These are phyloP conservation scores for Paracyclopina nana DNA, from an alignment of 1,140 invertebrate genomes.

Conservation along the genomic window DNA sequence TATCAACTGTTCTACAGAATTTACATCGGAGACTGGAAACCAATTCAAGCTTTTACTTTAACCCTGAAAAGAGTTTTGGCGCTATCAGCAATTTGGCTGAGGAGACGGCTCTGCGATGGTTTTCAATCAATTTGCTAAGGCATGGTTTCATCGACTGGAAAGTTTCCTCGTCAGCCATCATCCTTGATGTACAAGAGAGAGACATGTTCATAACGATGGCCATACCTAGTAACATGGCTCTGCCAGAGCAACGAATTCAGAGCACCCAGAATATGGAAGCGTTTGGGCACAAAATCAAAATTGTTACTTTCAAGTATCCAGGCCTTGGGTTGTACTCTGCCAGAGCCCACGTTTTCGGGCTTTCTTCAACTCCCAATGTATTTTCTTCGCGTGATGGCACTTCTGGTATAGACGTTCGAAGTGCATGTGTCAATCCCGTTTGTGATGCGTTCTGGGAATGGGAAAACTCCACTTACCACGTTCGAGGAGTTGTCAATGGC, in stretches of 20 bases:
- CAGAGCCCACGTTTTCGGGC: not conserved
- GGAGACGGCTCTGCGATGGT: not conserved
- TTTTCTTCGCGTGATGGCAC: not conserved
- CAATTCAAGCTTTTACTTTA: not conserved
- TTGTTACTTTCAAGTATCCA: not conserved
- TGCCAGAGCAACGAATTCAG: not conserved
- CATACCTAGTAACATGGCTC: not conserved
- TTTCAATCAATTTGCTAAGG: not conserved
- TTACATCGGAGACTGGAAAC: no score
- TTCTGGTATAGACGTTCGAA: not conserved
- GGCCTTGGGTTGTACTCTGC: not conserved
- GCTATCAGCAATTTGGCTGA: not conserved
- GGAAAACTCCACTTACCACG: not conserved
- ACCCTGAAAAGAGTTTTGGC: not conserved
- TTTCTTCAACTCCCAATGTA: no score
- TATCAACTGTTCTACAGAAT: no score
- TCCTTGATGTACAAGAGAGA: not conserved
- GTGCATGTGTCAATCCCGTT: not conserved
- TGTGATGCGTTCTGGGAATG: not conserved
- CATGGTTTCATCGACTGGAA: not conserved
- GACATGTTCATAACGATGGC: not conserved
- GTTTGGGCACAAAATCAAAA: not conserved
- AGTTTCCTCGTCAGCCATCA: not conserved
- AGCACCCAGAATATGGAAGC: not conserved
- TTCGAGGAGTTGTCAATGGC: not conserved